phyloP scores from a whole-genome alignment of 1,140 invertebrate genomes.

The Drosophila kanapiae region DNA sequence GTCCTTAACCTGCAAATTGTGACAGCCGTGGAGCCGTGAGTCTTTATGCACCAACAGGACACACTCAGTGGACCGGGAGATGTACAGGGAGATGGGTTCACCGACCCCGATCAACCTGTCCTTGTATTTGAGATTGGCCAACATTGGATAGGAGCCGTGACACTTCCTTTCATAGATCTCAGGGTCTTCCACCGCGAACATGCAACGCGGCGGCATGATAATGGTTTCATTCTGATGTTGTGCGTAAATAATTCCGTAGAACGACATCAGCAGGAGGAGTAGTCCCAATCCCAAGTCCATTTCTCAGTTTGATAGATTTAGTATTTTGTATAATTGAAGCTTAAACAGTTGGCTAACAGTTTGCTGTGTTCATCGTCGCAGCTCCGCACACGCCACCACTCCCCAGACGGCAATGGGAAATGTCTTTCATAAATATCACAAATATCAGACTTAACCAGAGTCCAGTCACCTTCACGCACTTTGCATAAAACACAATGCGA shows the following conservation, averaged over 20 bases:
- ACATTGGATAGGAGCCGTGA: slow-evolving; percentile 27
- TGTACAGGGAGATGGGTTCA: slow-evolving; percentile 45
- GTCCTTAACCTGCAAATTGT: slow-evolving; percentile 8
- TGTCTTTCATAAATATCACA: background rate
- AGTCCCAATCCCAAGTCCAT: background rate
- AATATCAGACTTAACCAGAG: slow-evolving; percentile 10
- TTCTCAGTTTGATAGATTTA: background rate
- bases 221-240: too few species aligned
- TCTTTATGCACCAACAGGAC: slow-evolving; percentile 44
- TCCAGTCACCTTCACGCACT: slow-evolving; percentile 42
- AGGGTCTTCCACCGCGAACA: background rate
- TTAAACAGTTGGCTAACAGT: background rate
- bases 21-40: slow-evolving; percentile 33
- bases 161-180: slow-evolving; percentile 25
- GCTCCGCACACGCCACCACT: too few species aligned
- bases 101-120: slow-evolving; percentile 43
- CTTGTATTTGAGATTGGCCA: slow-evolving; percentile 35
- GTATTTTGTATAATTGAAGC: too few species aligned
- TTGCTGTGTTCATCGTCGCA: background rate
- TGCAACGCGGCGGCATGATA: slow-evolving; percentile 31
- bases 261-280: background rate
- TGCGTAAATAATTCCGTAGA: too few species aligned
- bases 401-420: too few species aligned
- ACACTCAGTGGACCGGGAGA: slow-evolving; percentile 24
- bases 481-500: slow-evolving; percentile 40